Conservation (phyloP, 2,797 vertebrate genomes). For the Trachurus trachurus region DNA sequence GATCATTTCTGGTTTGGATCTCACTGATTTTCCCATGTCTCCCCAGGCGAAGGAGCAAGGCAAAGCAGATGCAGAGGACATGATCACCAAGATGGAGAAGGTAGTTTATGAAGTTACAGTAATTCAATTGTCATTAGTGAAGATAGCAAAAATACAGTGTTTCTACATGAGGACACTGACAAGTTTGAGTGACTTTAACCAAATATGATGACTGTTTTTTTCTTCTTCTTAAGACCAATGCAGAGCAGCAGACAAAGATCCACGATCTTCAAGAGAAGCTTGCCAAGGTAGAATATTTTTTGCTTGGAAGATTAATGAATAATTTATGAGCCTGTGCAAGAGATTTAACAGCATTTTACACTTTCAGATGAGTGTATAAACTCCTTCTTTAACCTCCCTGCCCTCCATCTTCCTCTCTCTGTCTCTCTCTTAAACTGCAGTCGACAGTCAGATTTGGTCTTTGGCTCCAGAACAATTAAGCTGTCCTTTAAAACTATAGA, state of each 20-base stretch:
- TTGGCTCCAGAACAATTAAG: constrained; percentile 38
- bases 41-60: constrained; percentile 96
- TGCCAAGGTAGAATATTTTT: constrained; percentile 87
- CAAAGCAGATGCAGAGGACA: constrained; percentile 93
- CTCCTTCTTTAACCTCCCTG: constrained; percentile 25
- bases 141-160: background rate
- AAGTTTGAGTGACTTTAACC: background rate
- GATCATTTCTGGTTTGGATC: background rate
- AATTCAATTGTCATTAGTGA: background rate
- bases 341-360: constrained; percentile 43
- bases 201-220: background rate
- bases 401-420: constrained; percentile 33
- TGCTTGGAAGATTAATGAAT: constrained; percentile 57
- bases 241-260: constrained; percentile 95
- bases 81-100: constrained; percentile 94
- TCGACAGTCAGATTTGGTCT: constrained; percentile 30
- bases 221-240: constrained; percentile 87
- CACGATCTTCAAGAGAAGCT: constrained; percentile 97
- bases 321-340: constrained; percentile 50
- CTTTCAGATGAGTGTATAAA: constrained; percentile 37
- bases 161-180: background rate
- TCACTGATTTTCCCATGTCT: constrained; percentile 31
- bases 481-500: constrained; percentile 29
- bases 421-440: constrained; percentile 27
- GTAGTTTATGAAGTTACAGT: constrained; percentile 75